These are phyloP conservation scores for Auanema sp. DNA, from an alignment of 2,888 invertebrate genomes.

Conservation along the genomic window DNA sequence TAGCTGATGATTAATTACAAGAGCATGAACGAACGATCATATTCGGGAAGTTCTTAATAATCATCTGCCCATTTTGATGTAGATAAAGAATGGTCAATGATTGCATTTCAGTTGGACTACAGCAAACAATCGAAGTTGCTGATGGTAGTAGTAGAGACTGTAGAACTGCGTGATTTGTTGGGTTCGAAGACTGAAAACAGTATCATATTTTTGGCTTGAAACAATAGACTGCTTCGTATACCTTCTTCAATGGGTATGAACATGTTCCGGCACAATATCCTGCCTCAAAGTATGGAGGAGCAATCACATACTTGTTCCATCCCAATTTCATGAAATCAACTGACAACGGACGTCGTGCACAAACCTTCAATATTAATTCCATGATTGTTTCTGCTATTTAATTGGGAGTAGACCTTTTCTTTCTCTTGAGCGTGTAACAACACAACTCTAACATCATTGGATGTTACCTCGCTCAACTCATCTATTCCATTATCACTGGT, in stretches of 20 bases:
- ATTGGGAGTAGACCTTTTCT: slow-evolving; percentile 10
- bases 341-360: slow-evolving; percentile 5
- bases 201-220: neutral
- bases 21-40: slow-evolving; percentile 42
- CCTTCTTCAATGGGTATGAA: slow-evolving; percentile 16
- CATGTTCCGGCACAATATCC: slow-evolving; percentile 21
- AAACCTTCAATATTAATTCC: slow-evolving; percentile 13
- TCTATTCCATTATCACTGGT: slow-evolving; percentile 3
- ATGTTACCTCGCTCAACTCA: slow-evolving; percentile 2
- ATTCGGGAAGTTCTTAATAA: slow-evolving; percentile 38
- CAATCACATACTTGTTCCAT: slow-evolving; percentile 18
- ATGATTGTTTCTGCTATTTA: neutral
- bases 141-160: slow-evolving; percentile 35
- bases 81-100: slow-evolving; percentile 39
- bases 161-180: slow-evolving; percentile 41
- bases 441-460: slow-evolving; percentile 42
- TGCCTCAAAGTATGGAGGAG: slow-evolving; percentile 20
- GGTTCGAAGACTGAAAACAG: slow-evolving; percentile 23
- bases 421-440: slow-evolving; percentile 21
- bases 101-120: slow-evolving; percentile 34
- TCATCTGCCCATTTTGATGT: slow-evolving; percentile 33
- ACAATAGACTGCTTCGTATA: neutral
- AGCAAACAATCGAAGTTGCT: slow-evolving; percentile 28
- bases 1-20: slow-evolving; percentile 34
- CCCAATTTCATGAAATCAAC: slow-evolving; percentile 19